Percentiles rank a stretch among this genome's conserved stretches.
Conservation (phyloP, 1,140 invertebrate species). For the Temnothorax curvispinosus region DNA sequence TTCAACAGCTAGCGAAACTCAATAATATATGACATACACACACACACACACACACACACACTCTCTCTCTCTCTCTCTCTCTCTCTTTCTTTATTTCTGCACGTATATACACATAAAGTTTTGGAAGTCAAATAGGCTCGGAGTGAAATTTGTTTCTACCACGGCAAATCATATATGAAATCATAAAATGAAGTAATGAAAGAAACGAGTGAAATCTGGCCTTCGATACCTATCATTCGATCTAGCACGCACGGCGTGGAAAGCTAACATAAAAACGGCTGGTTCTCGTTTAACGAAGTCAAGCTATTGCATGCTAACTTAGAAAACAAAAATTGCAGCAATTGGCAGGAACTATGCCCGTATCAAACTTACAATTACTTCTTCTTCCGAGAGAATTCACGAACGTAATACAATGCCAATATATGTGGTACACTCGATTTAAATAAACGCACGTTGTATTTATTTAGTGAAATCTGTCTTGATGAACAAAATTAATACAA, state of each 20-base stretch:
- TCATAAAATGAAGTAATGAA: background rate
- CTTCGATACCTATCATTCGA: background rate
- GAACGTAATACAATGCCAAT: background rate
- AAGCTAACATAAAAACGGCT: background rate
- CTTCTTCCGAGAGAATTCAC: background rate
- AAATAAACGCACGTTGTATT: background rate
- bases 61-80: too few relatives aligned
- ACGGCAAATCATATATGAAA: background rate
- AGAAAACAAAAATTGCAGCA: background rate
- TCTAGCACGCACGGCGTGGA: background rate
- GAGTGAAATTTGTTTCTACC: background rate
- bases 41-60: too few relatives aligned
- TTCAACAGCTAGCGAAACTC: background rate
- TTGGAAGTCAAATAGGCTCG: background rate
- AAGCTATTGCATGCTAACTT: background rate
- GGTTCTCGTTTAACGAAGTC: background rate
- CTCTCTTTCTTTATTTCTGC: too few relatives aligned
- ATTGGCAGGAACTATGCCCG: background rate
- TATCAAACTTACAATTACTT: background rate
- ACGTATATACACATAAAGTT: background rate
- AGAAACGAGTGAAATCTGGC: constrained; percentile 12
- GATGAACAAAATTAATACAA: background rate
- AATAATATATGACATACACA: background rate
- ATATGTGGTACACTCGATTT: background rate
- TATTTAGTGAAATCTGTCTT: background rate